These are phyloP conservation scores for Uria lomvia DNA, from an alignment of 2,113 vertebrate species.

Conservation along the genomic window DNA sequence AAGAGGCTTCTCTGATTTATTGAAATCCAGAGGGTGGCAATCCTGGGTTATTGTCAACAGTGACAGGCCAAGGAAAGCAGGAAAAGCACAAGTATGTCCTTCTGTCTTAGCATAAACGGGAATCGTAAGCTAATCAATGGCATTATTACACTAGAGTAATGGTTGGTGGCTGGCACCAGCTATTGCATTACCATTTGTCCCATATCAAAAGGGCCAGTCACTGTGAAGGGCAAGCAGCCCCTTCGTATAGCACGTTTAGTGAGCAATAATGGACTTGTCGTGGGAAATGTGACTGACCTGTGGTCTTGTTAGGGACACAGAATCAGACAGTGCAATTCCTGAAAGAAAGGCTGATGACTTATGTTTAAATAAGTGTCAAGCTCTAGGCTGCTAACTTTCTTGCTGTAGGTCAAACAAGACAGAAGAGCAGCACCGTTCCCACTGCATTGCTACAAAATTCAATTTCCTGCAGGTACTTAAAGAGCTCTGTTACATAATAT, in stretches of 20 bases:
- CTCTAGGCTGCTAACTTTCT: background rate
- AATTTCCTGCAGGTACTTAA: background rate
- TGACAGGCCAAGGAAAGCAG: background rate
- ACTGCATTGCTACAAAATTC: background rate
- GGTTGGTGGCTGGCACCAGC: background rate
- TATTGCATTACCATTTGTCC: background rate
- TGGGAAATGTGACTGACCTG: background rate
- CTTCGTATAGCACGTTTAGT: rapidly evolving
- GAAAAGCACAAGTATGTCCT: background rate
- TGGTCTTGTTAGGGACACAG: background rate
- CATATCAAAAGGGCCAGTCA: background rate
- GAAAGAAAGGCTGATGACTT: background rate
- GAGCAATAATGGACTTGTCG: rapidly evolving
- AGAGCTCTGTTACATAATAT: background rate
- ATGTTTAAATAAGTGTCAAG: background rate
- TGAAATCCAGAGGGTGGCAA: background rate
- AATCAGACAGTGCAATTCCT: background rate
- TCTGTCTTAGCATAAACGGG: background rate
- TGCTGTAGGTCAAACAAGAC: background rate
- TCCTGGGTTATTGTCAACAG: background rate
- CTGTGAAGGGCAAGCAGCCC: background rate
- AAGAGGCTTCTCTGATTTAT: background rate
- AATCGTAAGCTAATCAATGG: background rate
- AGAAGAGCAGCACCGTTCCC: background rate
- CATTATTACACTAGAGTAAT: background rate